Evolutionary conservation across 2,888 invertebrate genomes (phyloP).

Genomic region (Chymomyza amoena): DNA sequence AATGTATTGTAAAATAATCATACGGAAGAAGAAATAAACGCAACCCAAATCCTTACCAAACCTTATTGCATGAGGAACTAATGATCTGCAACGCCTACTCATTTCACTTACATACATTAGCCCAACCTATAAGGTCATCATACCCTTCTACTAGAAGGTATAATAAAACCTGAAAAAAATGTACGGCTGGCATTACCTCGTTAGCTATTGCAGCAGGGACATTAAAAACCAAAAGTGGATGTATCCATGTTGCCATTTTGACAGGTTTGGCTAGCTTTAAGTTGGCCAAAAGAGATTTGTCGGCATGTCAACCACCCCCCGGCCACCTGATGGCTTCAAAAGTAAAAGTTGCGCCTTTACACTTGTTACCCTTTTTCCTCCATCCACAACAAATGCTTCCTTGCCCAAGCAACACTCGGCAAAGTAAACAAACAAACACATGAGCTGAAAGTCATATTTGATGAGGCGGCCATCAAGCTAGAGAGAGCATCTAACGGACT

Average conservation of each 20-base stretch:
- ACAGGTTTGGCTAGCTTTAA: neutral
- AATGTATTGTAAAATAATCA: no score
- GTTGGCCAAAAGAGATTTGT: neutral
- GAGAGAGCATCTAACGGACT: conserved; percentile 4
- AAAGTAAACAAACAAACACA: conserved; percentile 47
- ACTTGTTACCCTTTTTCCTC: neutral
- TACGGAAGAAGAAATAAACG: no score
- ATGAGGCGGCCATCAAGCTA: conserved; percentile 29
- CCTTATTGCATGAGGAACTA: no score
- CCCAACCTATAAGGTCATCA: no score
- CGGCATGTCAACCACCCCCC: neutral
- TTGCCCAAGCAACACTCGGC: neutral
- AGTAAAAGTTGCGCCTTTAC: neutral
- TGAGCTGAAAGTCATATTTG: conserved; percentile 71
- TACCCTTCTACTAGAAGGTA: no score
- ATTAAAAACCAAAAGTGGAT: neutral
- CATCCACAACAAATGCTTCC: neutral
- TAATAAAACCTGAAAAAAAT: conserved; percentile 1
- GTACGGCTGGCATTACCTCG: conserved; percentile 19
- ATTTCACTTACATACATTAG: no score
- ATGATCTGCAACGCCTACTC: no score
- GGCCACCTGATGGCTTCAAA: neutral
- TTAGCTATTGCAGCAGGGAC: neutral
- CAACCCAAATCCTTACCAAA: no score
- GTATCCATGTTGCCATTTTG: neutral